Evolutionary conservation across 2,797 vertebrate genomes (phyloP).

Genomic region (Pangasius sanitwongsei): DNA sequence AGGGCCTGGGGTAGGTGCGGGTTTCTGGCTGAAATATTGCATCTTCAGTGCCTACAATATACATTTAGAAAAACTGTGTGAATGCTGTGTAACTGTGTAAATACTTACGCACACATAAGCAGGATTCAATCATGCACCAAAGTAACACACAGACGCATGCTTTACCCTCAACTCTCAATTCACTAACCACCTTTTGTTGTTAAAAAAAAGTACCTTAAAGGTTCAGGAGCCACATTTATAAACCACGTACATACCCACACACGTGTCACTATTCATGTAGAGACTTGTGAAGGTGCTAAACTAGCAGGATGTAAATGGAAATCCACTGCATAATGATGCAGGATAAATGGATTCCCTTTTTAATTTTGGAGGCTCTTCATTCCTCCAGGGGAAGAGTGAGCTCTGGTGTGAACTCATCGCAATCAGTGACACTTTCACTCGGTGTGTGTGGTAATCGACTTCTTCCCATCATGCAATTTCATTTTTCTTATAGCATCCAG

Average conservation of each 20-base stretch:
- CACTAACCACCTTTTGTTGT: neutral
- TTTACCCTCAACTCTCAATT: neutral
- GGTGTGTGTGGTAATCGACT: neutral
- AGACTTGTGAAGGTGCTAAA: neutral
- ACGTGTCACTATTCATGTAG: neutral
- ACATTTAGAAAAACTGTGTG: neutral
- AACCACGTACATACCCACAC: neutral
- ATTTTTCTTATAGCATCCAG: neutral
- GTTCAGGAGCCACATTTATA: neutral
- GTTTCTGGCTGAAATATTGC: slow-evolving; percentile 91
- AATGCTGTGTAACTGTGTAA: neutral
- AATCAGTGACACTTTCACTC: neutral
- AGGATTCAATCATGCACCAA: neutral
- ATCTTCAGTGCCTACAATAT: slow-evolving; percentile 85
- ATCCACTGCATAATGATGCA: neutral
- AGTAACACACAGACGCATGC: neutral
- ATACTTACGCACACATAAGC: neutral
- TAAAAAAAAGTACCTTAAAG: neutral
- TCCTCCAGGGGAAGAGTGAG: neutral
- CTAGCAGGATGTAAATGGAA: neutral
- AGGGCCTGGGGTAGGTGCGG: slow-evolving; percentile 87
- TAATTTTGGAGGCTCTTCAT: neutral
- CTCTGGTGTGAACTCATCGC: neutral
- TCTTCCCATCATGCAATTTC: neutral
- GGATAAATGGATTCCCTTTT: neutral